Percentiles rank a stretch among this genome's conserved stretches.
Conservation (phyloP, 2,888 invertebrate genomes). For the Ormyrus thymus region DNA sequence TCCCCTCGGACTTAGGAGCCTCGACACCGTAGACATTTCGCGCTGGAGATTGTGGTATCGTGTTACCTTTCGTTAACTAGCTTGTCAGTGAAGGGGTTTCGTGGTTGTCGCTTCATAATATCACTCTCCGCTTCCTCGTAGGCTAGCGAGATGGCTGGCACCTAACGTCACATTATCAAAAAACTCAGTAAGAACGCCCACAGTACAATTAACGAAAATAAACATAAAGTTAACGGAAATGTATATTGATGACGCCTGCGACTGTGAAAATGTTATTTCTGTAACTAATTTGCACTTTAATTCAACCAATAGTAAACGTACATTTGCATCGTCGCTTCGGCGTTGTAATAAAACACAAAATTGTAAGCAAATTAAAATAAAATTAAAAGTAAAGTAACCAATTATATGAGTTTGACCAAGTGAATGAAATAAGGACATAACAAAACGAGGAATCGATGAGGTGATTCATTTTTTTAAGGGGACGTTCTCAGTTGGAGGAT, state of each 20-base stretch:
- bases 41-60: slow-evolving; percentile 60
- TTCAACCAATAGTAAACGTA: not conserved
- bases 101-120: slow-evolving; percentile 91
- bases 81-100: slow-evolving; percentile 89
- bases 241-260: not conserved
- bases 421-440: slow-evolving; percentile 20
- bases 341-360: slow-evolving; percentile 12
- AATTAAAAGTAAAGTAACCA: slow-evolving; percentile 13
- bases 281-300: not conserved
- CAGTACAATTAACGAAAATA: slow-evolving; percentile 29
- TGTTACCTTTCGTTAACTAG: slow-evolving; percentile 86
- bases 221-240: slow-evolving; percentile 18
- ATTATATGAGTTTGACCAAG: slow-evolving; percentile 13
- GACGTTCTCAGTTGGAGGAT: slow-evolving; percentile 1
- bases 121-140: slow-evolving; percentile 91
- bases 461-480: slow-evolving; percentile 24
- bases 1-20: slow-evolving; percentile 33
- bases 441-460: slow-evolving; percentile 32
- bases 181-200: slow-evolving; percentile 69
- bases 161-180: slow-evolving; percentile 75
- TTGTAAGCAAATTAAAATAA: slow-evolving; percentile 27
- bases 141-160: slow-evolving; percentile 90
- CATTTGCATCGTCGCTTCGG: not conserved
- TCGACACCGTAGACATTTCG: slow-evolving; percentile 34
- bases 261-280: slow-evolving; percentile 4